These are phyloP conservation scores for Aythya baeri DNA, from an alignment of 2,113 vertebrate species.

Conservation along the genomic window DNA sequence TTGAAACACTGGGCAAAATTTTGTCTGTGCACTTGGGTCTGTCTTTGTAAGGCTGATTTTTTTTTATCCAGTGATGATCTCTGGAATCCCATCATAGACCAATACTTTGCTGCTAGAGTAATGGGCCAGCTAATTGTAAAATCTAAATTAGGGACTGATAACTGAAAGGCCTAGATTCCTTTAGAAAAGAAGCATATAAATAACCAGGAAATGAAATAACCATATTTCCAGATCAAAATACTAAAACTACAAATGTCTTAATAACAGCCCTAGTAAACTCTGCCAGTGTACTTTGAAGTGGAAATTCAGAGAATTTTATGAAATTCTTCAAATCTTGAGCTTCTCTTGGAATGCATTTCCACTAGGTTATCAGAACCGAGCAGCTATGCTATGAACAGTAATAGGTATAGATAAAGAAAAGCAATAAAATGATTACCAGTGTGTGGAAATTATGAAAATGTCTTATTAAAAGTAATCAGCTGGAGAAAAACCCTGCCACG, in stretches of 20 bases:
- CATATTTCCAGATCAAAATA: slow-evolving; percentile 55
- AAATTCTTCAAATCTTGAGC: slow-evolving; percentile 51
- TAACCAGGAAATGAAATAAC: slow-evolving; percentile 42
- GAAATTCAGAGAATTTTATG: slow-evolving; percentile 62
- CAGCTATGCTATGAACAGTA: slow-evolving; percentile 55
- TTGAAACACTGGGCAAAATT: neutral
- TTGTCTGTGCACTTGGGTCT: slow-evolving; percentile 29
- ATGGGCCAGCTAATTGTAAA: slow-evolving; percentile 43
- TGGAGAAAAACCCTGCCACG: neutral
- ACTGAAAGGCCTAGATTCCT: slow-evolving; percentile 44
- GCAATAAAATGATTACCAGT: slow-evolving; percentile 66
- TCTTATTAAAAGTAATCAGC: slow-evolving; percentile 40
- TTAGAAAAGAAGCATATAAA: slow-evolving; percentile 36
- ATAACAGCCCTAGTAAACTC: slow-evolving; percentile 37
- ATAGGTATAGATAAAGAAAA: slow-evolving; percentile 61
- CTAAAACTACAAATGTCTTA: slow-evolving; percentile 45
- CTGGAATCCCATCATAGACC: neutral
- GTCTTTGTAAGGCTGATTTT: slow-evolving; percentile 18
- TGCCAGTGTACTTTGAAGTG: slow-evolving; percentile 58
- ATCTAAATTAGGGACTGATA: slow-evolving; percentile 54
- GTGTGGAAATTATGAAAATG: slow-evolving; percentile 52
- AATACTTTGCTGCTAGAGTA: neutral
- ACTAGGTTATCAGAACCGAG: slow-evolving; percentile 50
- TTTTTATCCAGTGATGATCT: neutral
- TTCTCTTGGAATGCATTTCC: slow-evolving; percentile 36